phyloP scores from a whole-genome alignment of 2,113 vertebrate species.

The Mormyrus iriodes region DNA sequence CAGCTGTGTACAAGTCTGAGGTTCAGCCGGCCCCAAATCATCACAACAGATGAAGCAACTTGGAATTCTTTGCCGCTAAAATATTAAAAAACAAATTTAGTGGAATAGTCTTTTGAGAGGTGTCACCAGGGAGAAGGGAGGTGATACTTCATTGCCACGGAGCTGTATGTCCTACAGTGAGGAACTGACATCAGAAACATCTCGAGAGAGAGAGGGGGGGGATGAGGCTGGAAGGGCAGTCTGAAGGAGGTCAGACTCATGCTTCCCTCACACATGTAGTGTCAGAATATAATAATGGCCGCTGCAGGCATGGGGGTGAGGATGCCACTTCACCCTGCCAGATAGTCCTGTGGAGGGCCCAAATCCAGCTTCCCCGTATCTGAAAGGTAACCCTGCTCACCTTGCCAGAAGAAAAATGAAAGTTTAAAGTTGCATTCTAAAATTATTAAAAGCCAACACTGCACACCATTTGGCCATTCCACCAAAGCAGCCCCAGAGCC shows the following conservation, averaged over 20 bases:
- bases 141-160: neutral
- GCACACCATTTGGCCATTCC: neutral
- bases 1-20: neutral
- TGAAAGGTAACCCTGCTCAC: neutral
- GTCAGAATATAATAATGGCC: neutral
- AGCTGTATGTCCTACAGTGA: neutral
- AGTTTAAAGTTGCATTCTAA: neutral
- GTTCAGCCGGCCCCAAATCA: neutral
- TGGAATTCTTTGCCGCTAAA: neutral
- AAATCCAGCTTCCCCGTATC: neutral
- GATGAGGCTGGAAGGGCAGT: neutral
- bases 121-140: neutral
- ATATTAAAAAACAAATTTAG: neutral
- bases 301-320: neutral
- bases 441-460: neutral
- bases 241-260: neutral
- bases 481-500: neutral
- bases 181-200: neutral
- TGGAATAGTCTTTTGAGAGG: neutral
- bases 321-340: neutral
- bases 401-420: neutral
- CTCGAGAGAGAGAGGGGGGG: neutral
- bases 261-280: neutral
- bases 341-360: neutral
- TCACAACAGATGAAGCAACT: neutral